Evolutionary conservation across 2,113 vertebrate species (phyloP), one percentile per base, ranked within the genome.

Genomic region (Ochotona princeps): DNA sequence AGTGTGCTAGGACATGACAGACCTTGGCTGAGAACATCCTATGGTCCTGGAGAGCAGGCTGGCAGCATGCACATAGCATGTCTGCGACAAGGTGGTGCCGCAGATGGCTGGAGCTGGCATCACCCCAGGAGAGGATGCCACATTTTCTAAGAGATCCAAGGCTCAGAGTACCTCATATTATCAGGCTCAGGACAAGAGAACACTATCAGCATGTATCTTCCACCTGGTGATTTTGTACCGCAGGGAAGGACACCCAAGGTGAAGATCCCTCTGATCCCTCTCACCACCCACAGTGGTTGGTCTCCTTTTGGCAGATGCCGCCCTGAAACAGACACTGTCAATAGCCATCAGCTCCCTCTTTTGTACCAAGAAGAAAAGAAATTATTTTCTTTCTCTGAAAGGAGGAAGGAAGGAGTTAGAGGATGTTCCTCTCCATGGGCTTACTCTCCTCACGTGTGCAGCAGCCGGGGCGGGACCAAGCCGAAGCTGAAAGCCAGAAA

Each of bases 51-150:
- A 47, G 2, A 73, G 57, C 82, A 73, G 78, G 51, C 49, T 65
- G 51, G 18, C 28, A 75, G 60, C 66, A 25, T 25, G 28, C 1
- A 4, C 3, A 12, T 26, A 72, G 32, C 86, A 38, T 11, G 23
- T n/a, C 61, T 73, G 47, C 7, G 8, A 75, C 3, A 21, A 70
- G 72, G 32, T 26, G 25, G 20, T 38, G 9, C 54, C 26, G 15
- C 72, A 79, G 91, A 93, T 47, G 61, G 82, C 47, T 76, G 6
- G 14, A 60, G 32, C n/a, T 94, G 84, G 87, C 75, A 63, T 32
- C 0, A 0, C 57, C 49, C 75, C 80, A 54, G 74, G 87, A 80
- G 38, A 57, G 17, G 54, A 14, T 1, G 14, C 12, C 54, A 44
- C 38, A 44, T 6, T 3, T 44, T 44, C 49, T 26, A 54, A 91